Percentiles rank a stretch among this genome's conserved stretches.
These are phyloP conservation scores for Drosophila antonietae DNA, from an alignment of 2,888 invertebrate species.

Conservation along the genomic window DNA sequence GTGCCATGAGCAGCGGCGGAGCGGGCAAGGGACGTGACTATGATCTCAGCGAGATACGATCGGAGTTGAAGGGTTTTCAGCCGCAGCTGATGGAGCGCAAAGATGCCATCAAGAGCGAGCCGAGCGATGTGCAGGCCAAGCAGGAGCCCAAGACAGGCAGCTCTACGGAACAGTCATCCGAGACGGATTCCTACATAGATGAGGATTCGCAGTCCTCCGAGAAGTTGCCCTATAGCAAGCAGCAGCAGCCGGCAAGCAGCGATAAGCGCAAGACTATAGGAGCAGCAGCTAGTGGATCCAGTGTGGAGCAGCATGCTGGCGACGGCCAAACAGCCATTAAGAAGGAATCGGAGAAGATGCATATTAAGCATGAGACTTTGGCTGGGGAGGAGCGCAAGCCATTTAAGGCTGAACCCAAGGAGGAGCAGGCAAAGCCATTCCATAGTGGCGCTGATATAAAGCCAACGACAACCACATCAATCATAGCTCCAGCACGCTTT, in stretches of 20 bases:
- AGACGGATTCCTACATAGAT: slow-evolving; percentile 83
- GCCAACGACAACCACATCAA: slow-evolving; percentile 16
- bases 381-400: slow-evolving; percentile 37
- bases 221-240: slow-evolving; percentile 65
- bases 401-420: slow-evolving; percentile 54
- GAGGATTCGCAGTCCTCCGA: slow-evolving; percentile 84
- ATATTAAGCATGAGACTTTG: slow-evolving; percentile 19
- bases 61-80: slow-evolving; percentile 92
- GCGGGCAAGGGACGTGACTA: slow-evolving; percentile 89
- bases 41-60: slow-evolving; percentile 93
- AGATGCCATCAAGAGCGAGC: slow-evolving; percentile 64
- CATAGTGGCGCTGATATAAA: slow-evolving; percentile 56
- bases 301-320: slow-evolving; percentile 56
- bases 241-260: slow-evolving; percentile 46
- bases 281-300: slow-evolving; percentile 29
- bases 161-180: slow-evolving; percentile 83
- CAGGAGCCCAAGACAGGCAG: slow-evolving; percentile 75
- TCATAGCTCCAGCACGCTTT: slow-evolving; percentile 68
- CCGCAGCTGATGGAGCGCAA: slow-evolving; percentile 57
- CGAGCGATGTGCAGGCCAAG: slow-evolving; percentile 44
- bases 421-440: slow-evolving; percentile 48
- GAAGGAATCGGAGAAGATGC: slow-evolving; percentile 41
- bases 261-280: slow-evolving; percentile 63
- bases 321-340: slow-evolving; percentile 22
- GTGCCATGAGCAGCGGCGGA: slow-evolving; percentile 60